These are phyloP conservation scores for Athripsodes cinereus DNA, from an alignment of 2,888 invertebrate species.

Conservation along the genomic window DNA sequence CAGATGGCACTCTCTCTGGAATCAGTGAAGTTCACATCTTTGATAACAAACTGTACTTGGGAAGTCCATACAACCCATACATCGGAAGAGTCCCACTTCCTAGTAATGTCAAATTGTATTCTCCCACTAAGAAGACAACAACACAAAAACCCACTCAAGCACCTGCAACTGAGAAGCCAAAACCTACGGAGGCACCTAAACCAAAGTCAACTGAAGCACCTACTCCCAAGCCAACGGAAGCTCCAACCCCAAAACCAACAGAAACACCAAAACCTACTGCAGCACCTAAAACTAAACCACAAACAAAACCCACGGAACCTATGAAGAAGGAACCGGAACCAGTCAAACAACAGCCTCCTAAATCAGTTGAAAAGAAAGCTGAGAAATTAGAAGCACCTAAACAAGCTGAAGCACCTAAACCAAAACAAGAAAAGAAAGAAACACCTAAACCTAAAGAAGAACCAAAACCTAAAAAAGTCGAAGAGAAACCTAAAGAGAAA, in stretches of 20 bases:
- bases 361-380: slow-evolving; percentile 19
- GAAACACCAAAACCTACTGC: slow-evolving; percentile 27
- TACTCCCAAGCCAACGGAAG: slow-evolving; percentile 27
- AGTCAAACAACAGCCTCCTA: slow-evolving; percentile 27
- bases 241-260: slow-evolving; percentile 26
- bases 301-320: slow-evolving; percentile 29
- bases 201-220: slow-evolving; percentile 27
- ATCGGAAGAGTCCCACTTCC: slow-evolving; percentile 59
- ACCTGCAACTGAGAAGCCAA: slow-evolving; percentile 28
- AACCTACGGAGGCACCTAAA: slow-evolving; percentile 25
- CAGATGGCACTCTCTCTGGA: slow-evolving; percentile 46
- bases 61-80: slow-evolving; percentile 61
- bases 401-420: slow-evolving; percentile 26
- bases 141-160: slow-evolving; percentile 31
- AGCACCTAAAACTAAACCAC: slow-evolving; percentile 28
- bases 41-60: slow-evolving; percentile 59
- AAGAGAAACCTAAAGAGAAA: slow-evolving; percentile 17
- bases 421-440: slow-evolving; percentile 14
- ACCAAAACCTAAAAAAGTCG: slow-evolving; percentile 23
- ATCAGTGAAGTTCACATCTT: slow-evolving; percentile 64
- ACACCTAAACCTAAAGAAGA: slow-evolving; percentile 28
- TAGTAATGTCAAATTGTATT: slow-evolving; percentile 35
- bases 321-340: slow-evolving; percentile 29
- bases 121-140: slow-evolving; percentile 31
- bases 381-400: slow-evolving; percentile 26